Conservation (phyloP, 2,797 vertebrate species). For the Melanotaenia nigrans region DNA sequence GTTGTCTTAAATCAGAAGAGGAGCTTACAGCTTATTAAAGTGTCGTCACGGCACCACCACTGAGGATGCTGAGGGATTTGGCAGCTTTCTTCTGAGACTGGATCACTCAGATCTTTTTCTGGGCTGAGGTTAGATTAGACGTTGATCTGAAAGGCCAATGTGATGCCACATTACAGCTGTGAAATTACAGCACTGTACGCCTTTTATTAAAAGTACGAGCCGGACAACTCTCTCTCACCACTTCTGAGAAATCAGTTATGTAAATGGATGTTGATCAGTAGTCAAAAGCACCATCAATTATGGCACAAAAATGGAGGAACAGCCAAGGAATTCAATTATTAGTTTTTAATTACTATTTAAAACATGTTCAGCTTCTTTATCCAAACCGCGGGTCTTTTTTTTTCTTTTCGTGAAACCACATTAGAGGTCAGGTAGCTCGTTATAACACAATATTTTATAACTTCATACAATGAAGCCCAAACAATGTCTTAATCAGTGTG, state of each 20-base stretch:
- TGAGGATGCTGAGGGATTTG: constrained; percentile 69
- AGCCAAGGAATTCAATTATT: constrained; percentile 43
- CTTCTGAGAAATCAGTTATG: constrained; percentile 60
- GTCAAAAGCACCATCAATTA: constrained; percentile 31
- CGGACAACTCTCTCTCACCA: constrained; percentile 54
- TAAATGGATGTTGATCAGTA: constrained; percentile 30
- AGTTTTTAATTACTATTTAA: constrained; percentile 20
- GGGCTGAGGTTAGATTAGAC: constrained; percentile 77
- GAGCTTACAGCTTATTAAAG: constrained; percentile 81
- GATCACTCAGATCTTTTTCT: constrained; percentile 72
- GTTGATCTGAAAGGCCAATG: constrained; percentile 80
- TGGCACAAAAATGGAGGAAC: constrained; percentile 18
- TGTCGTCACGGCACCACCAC: constrained; percentile 58
- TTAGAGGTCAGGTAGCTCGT: not conserved
- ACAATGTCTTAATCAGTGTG: constrained; percentile 41
- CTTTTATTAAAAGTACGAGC: constrained; percentile 55
- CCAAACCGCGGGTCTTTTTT: not conserved
- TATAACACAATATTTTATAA: not conserved
- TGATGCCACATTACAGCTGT: constrained; percentile 78
- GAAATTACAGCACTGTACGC: constrained; percentile 68
- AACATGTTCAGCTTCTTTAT: constrained; percentile 22
- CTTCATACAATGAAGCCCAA: not conserved
- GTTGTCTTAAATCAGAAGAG: constrained; percentile 79
- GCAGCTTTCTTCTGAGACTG: constrained; percentile 51
- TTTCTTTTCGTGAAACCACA: not conserved